Conservation (phyloP, 37 sponge, comb jelly and placozoan genomes). For the Crambe crambe region DNA sequence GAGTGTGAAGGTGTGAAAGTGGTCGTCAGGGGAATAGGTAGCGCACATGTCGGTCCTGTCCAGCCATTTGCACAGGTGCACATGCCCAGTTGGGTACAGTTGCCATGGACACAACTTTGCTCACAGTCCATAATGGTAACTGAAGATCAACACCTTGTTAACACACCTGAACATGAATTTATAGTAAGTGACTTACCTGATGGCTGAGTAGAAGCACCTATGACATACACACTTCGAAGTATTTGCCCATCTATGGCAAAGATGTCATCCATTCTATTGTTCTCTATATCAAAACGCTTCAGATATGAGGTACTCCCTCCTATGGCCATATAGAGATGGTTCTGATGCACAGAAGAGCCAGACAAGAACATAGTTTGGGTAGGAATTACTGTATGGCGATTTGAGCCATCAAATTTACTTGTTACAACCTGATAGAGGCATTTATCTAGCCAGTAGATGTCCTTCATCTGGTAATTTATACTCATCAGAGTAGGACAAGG, state of each 20-base stretch:
- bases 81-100: slow-evolving; percentile 6
- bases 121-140: not conserved
- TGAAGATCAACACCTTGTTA: not conserved
- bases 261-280: not conserved
- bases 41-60: slow-evolving; percentile 8
- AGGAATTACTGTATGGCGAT: not conserved
- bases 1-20: not conserved
- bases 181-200: slow-evolving; percentile 5
- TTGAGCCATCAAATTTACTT: slow-evolving; percentile 7
- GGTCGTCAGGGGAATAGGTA: not conserved
- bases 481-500: too few species aligned
- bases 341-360: not conserved
- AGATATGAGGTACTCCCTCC: not conserved
- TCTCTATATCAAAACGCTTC: not conserved
- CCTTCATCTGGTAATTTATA: too few species aligned
- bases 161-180: not conserved
- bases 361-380: not conserved
- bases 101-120: slow-evolving; percentile 17
- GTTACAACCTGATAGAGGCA: not conserved
- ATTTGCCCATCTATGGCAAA: not conserved
- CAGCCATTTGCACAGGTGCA: slow-evolving; percentile 29
- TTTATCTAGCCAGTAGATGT: not conserved
- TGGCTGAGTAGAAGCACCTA: slow-evolving; percentile 21
- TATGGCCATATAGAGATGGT: not conserved
- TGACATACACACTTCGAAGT: not conserved